Evolutionary conservation across 35 echinoderm and acorn worm genomes (phyloP).

Genomic region (Apostichopus japonicus): DNA sequence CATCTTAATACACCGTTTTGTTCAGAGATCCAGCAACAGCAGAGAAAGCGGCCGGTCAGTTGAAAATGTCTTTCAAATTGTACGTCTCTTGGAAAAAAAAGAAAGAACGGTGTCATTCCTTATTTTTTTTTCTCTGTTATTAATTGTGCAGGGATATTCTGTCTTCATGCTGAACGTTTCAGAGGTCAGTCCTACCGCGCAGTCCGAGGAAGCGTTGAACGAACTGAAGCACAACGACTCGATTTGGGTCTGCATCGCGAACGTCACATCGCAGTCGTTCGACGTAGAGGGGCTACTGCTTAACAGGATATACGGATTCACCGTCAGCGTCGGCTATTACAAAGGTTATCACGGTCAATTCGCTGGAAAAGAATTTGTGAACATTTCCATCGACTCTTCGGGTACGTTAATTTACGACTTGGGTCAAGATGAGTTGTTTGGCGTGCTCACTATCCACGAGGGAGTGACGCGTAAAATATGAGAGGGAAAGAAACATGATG

Average conservation of each 20-base stretch:
- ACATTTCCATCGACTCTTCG: background rate
- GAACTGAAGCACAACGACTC: background rate
- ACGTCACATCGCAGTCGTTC: background rate
- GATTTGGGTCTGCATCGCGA: background rate
- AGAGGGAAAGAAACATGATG: too few species aligned
- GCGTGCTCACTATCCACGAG: background rate
- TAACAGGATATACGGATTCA: constrained; percentile 43
- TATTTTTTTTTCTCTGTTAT: too few species aligned
- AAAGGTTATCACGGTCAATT: constrained; percentile 66
- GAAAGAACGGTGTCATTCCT: too few species aligned
- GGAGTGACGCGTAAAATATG: too few species aligned
- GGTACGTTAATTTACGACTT: background rate
- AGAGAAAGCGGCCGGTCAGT: too few species aligned
- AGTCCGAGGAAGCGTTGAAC: background rate
- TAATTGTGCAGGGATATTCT: constrained; percentile 29
- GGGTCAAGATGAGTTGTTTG: background rate
- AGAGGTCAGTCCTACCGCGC: background rate
- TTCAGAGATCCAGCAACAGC: too few species aligned
- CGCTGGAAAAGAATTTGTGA: background rate
- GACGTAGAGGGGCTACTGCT: background rate
- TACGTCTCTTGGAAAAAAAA: too few species aligned
- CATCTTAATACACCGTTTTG: too few species aligned
- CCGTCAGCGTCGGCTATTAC: constrained; percentile 60
- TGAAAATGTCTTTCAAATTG: too few species aligned
- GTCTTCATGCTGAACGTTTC: constrained; percentile 32